Base-by-base conservation (phyloP, 1,140 invertebrate species). In the Procambarus virginalis region DNA sequence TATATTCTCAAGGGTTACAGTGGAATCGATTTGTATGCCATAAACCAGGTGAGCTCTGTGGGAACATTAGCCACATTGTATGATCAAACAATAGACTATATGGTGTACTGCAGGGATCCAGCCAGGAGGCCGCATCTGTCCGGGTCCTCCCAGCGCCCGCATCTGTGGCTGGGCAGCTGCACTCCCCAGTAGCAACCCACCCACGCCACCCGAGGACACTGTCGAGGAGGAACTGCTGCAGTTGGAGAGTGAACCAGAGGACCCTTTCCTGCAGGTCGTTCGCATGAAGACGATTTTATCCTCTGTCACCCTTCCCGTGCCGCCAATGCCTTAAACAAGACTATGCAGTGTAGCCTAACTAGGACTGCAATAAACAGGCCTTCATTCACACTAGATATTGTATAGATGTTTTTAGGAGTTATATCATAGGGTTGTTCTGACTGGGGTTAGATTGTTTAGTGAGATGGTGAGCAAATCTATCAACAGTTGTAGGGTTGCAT, bases 231-330 rank as follows among this genome's bases (percentile, higher is more conserved):
- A 75, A 73, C 55, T 60, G n/a, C 49, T 45, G 20, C 73, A 55
- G 22, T 20, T 58, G 49, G 34, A 73, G 22, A 46, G 64, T 3
- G 70, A 49, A 76, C 55, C 49, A 4, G 79, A 81, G 10, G 84
- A 85, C 14, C 84, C 84, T 17, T 85, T 46, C 51, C 55, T 85
- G n/a, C 84, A 85, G 84, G 84, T 85, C 75, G 75, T 58, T 77
- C 60, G 80, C 60, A 34, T 9, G 55, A 45, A 34, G 68, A 73
- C n/a, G 34, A 20, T 73, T 22, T 73, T 73, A 4, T n/a, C 17
- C 64, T 17, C 64, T 68, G 20, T 17, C 20, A 68, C 64, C 20
- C 55, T 14, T 58, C 55, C 55, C 8, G 51, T 55, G 51, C 51
- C 51, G 51, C 12, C 51, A 55, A 8, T 55, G 51, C 51, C 51